These are phyloP conservation scores for Ceriagrion tenellum DNA, from an alignment of 2,888 invertebrate genomes.

Conservation along the genomic window DNA sequence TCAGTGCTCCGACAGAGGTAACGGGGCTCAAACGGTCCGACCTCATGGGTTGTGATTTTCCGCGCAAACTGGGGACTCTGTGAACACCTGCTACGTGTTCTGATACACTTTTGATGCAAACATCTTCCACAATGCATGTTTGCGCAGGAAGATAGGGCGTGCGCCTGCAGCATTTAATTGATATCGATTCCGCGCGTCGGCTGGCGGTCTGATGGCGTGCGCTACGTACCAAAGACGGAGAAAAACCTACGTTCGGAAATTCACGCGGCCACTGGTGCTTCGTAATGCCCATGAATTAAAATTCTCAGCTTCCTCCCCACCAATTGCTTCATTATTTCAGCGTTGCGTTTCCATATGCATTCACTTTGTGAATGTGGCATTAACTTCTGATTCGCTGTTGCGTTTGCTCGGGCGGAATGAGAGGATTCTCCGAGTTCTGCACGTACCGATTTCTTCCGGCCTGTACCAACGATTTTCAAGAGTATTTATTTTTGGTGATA, in stretches of 20 bases:
- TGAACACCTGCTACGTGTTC: background rate
- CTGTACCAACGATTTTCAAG: too few species aligned
- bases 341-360: background rate
- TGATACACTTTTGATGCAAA: background rate
- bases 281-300: background rate
- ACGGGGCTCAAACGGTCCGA: background rate
- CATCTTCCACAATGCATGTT: background rate
- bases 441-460: too few species aligned
- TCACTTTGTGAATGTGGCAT: background rate
- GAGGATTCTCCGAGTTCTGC: too few species aligned
- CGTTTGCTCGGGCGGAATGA: too few species aligned
- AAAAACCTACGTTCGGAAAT: background rate
- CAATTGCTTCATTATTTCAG: background rate
- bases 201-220: background rate
- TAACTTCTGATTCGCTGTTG: background rate
- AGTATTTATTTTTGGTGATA: too few species aligned
- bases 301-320: background rate
- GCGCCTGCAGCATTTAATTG: background rate
- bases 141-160: background rate
- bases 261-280: background rate
- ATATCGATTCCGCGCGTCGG: background rate
- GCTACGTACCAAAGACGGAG: background rate
- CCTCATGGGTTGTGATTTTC: background rate
- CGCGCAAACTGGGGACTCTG: background rate
- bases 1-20: background rate